phyloP scores from a whole-genome alignment of 2,113 vertebrate genomes.

The Cisticola juncidis region DNA sequence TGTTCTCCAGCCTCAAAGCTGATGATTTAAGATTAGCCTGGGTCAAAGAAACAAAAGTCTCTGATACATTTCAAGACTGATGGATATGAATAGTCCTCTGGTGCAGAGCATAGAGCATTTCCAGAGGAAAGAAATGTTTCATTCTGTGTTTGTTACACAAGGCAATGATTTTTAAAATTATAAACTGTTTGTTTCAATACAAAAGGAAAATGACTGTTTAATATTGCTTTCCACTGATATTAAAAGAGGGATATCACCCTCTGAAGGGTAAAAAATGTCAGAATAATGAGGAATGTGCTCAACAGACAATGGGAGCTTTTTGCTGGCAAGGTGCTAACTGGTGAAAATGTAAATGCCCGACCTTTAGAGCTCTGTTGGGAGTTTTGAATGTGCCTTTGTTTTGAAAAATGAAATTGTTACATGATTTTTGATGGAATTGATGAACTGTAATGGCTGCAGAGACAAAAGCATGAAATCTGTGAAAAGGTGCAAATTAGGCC shows the following conservation, averaged over 20 bases:
- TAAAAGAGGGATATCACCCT: slow-evolving; percentile 25
- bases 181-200: slow-evolving; percentile 20
- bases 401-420: not conserved
- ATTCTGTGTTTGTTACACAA: not conserved
- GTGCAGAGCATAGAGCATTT: not conserved
- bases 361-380: slow-evolving; percentile 14
- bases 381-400: not conserved
- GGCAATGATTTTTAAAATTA: not conserved
- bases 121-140: not conserved
- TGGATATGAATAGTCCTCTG: not conserved
- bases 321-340: not conserved
- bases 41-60: not conserved
- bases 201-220: not conserved
- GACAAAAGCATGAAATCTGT: not conserved
- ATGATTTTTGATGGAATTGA: not conserved
- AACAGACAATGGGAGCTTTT: not conserved
- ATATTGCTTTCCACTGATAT: slow-evolving; percentile 8
- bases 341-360: slow-evolving; percentile 5
- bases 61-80: not conserved
- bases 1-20: not conserved
- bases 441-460: not conserved
- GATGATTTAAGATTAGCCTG: not conserved
- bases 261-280: not conserved
- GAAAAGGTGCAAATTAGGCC: not conserved
- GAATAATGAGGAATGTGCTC: not conserved